Base-by-base conservation (phyloP, 2,888 invertebrate species). In the Dorcus parallelipipedus region DNA sequence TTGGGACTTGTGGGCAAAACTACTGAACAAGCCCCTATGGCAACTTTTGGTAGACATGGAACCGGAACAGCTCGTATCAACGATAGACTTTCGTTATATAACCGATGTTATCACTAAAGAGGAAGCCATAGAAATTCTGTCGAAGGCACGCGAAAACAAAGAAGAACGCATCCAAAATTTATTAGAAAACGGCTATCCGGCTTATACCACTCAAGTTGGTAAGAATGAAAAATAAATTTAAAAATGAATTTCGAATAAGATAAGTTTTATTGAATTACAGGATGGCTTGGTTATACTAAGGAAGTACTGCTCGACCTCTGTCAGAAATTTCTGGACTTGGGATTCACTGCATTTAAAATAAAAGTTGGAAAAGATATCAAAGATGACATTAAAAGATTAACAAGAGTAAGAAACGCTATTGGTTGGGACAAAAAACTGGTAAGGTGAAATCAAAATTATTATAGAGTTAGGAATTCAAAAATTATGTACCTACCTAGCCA, bases 1-100 rank as follows among this genome's bases (percentile, higher is more conserved):
- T 2, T 96, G 95, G 95, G 96, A 96, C 76, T 78, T 95, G 53
- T 95, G 95, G 95, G 94, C 89, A 0, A 86, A 90, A 68, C 78
- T 91, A 7, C 89, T 92, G 74, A 83, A 85, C 39, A 94, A 95
- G 76, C 94, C 96, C 0, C 76, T 96, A 0, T 96, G 95, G 95
- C 88, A 88, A 72, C 80, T 95, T 0, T 78, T 96, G 2, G 84
- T 83, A 0, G 95, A 95, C 70, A 84, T 95, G 84, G 85, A 87
- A 61, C 93, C 95, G 0, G 91, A 95, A 80, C 83, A 88, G 72
- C 78, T 95, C 38, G 88, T 94, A n/a, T 89, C 91, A 0, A 84
- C 87, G 0, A 91, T 96, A 63, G 95, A 95, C 76, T 95, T 95
- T 74, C 86, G 93, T 73, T 86, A 82, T 76, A 91, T 95, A 69